phyloP scores from a whole-genome alignment of 2,113 vertebrate species.

The Tricholaema leucomelas region DNA sequence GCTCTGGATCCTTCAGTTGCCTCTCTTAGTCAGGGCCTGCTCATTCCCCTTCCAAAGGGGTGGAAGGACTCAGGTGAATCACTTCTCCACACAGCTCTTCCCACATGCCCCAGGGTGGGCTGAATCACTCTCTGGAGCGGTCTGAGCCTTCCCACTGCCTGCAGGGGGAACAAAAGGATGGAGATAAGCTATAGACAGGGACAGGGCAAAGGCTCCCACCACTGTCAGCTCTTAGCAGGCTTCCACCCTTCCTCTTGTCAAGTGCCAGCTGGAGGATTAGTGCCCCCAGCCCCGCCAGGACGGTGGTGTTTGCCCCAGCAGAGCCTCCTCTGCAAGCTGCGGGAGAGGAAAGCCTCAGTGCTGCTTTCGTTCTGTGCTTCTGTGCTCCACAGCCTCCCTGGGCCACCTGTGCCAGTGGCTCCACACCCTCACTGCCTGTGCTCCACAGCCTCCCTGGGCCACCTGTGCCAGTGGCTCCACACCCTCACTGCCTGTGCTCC shows the following conservation, averaged over 20 bases:
- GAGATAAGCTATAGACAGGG: neutral
- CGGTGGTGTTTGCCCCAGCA: too few relatives aligned
- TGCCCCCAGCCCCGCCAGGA: neutral
- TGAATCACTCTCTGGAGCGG: neutral
- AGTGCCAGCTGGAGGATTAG: neutral
- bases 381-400: too few relatives aligned
- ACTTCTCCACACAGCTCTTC: neutral
- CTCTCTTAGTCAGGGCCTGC: neutral
- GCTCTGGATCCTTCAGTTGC: neutral
- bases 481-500: too few relatives aligned
- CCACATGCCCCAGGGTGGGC: neutral
- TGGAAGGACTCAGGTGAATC: conserved; percentile 28
- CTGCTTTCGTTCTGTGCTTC: too few relatives aligned
- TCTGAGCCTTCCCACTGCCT: neutral
- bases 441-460: too few relatives aligned
- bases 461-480: too few relatives aligned
- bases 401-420: too few relatives aligned
- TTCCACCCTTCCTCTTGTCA: neutral
- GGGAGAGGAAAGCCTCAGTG: neutral
- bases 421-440: too few relatives aligned
- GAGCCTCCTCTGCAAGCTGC: neutral
- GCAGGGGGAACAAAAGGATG: neutral
- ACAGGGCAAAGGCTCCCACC: neutral
- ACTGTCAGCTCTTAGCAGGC: neutral
- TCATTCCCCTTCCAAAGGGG: neutral